Conservation (phyloP, 2,888 invertebrate species). For the Ditula angustiorana region DNA sequence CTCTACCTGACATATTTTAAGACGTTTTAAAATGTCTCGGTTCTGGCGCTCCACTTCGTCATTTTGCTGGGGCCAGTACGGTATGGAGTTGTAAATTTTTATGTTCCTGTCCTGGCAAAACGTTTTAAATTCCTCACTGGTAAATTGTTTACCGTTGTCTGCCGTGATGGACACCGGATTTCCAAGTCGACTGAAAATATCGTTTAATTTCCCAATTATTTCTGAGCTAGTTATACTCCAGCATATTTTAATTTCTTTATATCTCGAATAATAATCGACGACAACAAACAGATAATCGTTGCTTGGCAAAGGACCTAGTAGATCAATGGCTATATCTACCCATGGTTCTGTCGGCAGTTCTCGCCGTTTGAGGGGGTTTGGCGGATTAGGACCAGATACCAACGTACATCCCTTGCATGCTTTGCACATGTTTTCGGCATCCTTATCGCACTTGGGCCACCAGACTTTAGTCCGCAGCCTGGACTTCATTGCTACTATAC, state of each 20-base stretch:
- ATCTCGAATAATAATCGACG: constrained; percentile 2
- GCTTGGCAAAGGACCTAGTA: background rate
- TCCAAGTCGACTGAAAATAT: constrained; percentile 30
- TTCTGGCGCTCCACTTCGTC: constrained; percentile 42
- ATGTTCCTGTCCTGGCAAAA: background rate
- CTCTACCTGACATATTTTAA: constrained; percentile 37
- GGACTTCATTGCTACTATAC: too few relatives aligned
- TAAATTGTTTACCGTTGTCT: constrained; percentile 25
- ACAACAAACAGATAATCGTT: background rate
- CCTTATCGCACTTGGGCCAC: too few relatives aligned
- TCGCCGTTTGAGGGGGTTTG: background rate
- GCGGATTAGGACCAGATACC: background rate
- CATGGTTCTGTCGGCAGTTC: background rate
- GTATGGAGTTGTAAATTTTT: constrained; percentile 44
- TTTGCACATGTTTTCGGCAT: background rate
- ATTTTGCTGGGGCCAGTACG: constrained; percentile 41
- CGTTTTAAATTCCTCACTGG: background rate
- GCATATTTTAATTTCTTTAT: background rate
- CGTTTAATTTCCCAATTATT: constrained; percentile 20
- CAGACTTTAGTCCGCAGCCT: too few relatives aligned
- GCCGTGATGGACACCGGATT: constrained; percentile 8
- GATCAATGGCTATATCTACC: background rate
- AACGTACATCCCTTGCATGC: background rate
- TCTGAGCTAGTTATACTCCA: background rate
- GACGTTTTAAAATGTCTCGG: constrained; percentile 39